These are phyloP conservation scores for Eupithecia vulgata DNA, from an alignment of 2,888 invertebrate species.

Conservation along the genomic window DNA sequence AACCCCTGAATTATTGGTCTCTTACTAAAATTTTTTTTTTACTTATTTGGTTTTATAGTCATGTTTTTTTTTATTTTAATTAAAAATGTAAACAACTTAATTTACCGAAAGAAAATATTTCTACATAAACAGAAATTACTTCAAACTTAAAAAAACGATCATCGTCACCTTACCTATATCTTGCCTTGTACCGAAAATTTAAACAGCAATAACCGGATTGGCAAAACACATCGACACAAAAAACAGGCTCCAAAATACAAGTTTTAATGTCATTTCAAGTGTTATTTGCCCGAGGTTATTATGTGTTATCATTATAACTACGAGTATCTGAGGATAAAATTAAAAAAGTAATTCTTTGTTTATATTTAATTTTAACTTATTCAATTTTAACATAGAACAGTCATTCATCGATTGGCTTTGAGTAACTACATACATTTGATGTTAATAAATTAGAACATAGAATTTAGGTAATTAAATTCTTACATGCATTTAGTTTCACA, in stretches of 20 bases:
- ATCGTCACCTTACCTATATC: neutral
- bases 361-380: neutral
- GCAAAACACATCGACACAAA: constrained; percentile 7
- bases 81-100: no score
- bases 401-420: constrained; percentile 13
- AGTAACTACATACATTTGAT: neutral
- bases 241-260: constrained; percentile 20
- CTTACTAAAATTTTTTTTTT: no score
- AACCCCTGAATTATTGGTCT: no score
- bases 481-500: neutral
- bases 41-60: no score
- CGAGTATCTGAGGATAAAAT: neutral
- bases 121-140: no score
- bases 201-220: constrained; percentile 14
- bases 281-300: constrained; percentile 10
- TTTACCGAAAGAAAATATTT: no score
- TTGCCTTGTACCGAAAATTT: neutral
- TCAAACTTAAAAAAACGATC: no score
- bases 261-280: constrained; percentile 16
- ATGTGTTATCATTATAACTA: neutral
- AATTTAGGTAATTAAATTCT: neutral
- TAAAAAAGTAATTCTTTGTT: neutral
- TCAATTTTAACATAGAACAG: constrained; percentile 11
- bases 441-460: neutral
- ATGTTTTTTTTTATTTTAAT: no score